Evolutionary conservation across 1,140 invertebrate species (phyloP).

Genomic region (Panagrolaimus sp.): DNA sequence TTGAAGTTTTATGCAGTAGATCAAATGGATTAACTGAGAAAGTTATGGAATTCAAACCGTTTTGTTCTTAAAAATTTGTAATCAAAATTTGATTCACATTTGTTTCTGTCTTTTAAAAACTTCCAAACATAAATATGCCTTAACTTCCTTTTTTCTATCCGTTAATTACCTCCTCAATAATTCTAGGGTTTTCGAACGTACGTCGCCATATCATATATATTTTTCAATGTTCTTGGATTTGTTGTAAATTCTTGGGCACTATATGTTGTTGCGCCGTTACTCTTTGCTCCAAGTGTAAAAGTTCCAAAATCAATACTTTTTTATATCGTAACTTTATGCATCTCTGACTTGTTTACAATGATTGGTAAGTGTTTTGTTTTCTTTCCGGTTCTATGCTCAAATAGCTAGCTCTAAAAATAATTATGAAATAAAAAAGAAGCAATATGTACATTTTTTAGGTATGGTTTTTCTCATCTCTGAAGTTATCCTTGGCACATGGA

Average conservation of each 20-base stretch:
- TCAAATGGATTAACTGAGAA: too few species aligned
- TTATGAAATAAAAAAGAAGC: background rate
- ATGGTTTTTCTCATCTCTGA: conserved; percentile 54
- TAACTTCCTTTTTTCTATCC: too few species aligned
- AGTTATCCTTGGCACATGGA: conserved; percentile 51
- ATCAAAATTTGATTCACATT: too few species aligned
- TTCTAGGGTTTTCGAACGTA: conserved; percentile 54
- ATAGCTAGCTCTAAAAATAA: background rate
- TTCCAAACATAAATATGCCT: too few species aligned
- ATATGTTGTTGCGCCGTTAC: conserved; percentile 49
- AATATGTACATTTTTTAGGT: conserved; percentile 31
- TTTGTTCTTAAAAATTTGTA: too few species aligned
- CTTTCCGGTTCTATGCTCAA: conserved; percentile 3
- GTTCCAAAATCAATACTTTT: conserved; percentile 56
- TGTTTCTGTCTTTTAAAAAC: too few species aligned
- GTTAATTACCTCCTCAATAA: background rate
- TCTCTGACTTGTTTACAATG: conserved; percentile 55
- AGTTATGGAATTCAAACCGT: too few species aligned
- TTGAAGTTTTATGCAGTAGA: too few species aligned
- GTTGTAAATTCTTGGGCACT: conserved; percentile 52
- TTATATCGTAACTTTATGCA: conserved; percentile 51
- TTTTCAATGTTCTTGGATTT: conserved; percentile 52
- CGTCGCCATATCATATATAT: conserved; percentile 52
- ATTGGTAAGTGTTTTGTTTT: conserved; percentile 37
- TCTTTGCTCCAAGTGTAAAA: conserved; percentile 27